Conservation (phyloP, 1,140 invertebrate species). For the Patella vulgata region DNA sequence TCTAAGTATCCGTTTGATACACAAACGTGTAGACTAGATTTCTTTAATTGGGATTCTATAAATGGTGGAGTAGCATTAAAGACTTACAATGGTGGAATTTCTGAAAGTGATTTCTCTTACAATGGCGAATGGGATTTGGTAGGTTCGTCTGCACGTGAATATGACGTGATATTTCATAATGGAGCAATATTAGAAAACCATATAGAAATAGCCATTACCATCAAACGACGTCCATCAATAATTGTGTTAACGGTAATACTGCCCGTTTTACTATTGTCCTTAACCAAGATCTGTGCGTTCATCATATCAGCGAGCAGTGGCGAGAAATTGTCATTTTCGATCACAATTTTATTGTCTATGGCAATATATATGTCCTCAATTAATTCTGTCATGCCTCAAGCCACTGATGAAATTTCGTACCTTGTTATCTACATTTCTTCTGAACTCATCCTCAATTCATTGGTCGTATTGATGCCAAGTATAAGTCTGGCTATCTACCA, state of each 20-base stretch:
- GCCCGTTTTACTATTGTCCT: constrained; percentile 33
- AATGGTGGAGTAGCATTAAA: background rate
- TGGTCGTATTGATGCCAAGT: too few relatives aligned
- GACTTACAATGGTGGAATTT: background rate
- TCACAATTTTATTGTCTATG: constrained; percentile 40
- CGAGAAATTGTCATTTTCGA: constrained; percentile 35
- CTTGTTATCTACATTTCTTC: constrained; percentile 27
- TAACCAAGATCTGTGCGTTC: constrained; percentile 34
- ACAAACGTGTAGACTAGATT: background rate
- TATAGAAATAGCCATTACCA: constrained; percentile 23
- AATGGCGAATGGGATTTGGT: constrained; percentile 21
- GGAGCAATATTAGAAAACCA: too few relatives aligned
- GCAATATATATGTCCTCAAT: constrained; percentile 40
- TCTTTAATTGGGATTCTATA: background rate
- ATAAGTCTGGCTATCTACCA: too few relatives aligned
- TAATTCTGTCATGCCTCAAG: constrained; percentile 24
- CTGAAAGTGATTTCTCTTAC: background rate
- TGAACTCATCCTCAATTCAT: background rate
- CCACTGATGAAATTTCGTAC: constrained; percentile 28
- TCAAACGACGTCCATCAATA: constrained; percentile 25
- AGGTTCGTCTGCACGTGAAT: background rate
- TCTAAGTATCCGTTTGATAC: background rate
- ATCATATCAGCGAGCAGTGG: constrained; percentile 30
- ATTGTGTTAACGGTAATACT: constrained; percentile 32
- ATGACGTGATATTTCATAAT: background rate